Evolutionary conservation across 1,140 invertebrate species (phyloP), one percentile per base, ranked within the genome.

Genomic region (Philopotamus ludificatus): DNA sequence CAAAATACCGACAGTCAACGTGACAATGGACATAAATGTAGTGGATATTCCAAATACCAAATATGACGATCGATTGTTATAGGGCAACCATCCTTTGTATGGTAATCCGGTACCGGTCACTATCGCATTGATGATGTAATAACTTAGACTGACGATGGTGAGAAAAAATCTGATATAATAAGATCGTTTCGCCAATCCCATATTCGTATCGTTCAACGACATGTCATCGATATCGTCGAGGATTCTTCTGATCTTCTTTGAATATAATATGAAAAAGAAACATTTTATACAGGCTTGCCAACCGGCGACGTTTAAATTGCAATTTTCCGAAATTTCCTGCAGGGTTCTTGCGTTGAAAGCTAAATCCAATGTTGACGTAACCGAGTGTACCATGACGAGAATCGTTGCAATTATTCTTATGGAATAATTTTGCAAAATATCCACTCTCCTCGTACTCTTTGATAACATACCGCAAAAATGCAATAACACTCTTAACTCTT

Each of bases 21-120:
- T 47, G 10, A 4, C 18, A 20, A 58, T 4, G 3, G 21, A 3
- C 39, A 58, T 22, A 2, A 44, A 21, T 2, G 45, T 22, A 34
- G 23, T 23, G 1, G 55, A 44, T 1, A 58, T 21, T 20, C 18
- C 21, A 44, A 39, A 58, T 10, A 45, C 20, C 7, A 9, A 12
- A 1, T 12, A 3, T n/a, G 28, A 16, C 3, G 28, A 4, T n/a
- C n/a, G 10, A 3, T 34, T 44, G 39, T 58, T 28, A 12, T 20
- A 44, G 16, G 55, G 55, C 10, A 58, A 45, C 55, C 55, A 58
- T 1, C 12, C 39, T 21, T 28, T 58, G 55, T 39, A 58, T 1
- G 55, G 55, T 20, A 20, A 26, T 2, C 18, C 28, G 1, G 9
- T 44, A 9, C 23, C 45, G 3, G 28, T 20, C 15, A 58, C n/a